Evolutionary conservation across 2,888 invertebrate species (phyloP), one percentile per base, ranked within the genome.

Genomic region (Nemapogon koenigi): DNA sequence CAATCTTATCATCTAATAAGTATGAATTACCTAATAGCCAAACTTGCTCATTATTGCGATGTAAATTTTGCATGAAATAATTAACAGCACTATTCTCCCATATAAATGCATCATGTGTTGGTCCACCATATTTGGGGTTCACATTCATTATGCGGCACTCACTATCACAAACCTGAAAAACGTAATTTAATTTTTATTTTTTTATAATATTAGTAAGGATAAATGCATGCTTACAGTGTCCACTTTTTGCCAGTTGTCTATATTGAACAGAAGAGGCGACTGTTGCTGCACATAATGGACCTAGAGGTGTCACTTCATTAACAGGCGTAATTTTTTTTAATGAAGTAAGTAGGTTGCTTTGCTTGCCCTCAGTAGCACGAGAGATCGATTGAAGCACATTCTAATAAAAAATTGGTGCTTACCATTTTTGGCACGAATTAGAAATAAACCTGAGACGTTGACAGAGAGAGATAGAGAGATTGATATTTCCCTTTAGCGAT

Each of bases 111-210:
- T 40, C 42, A 38, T 40, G 40, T 3, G 15, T 28, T 11, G 38
- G 40, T 7, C 38, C 42, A 16, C 42, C 42, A 43, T 27, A 43
- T 17, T 32, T 40, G 4, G 42, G 15, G 19, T 43, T 38, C 19
- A 38, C 27, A 35, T 16, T 16, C 10, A 43, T 7, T 10, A 43
- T 43, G 10, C 14, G 26, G n/a, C 16, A 40, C 4, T 43, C 19
- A 14, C 8, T 16, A 16, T 43, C 42, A 36, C 38, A 42, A 17
- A 43, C 28, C 38, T 40, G 27, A 11, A 42, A 42, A 16, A 37
- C n/a, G n/a, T n/a, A n/a, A n/a, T n/a, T n/a, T n/a, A n/a, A n/a
- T n/a, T n/a, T n/a, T n/a, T n/a, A n/a, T n/a, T n/a, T n/a, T n/a
- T n/a, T n/a, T n/a, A n/a, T n/a, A n/a, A n/a, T n/a, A n/a, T n/a